Percentiles rank a stretch among this genome's conserved stretches.
Conservation (phyloP, 2,113 vertebrate species). For the Seriola dumerili region DNA sequence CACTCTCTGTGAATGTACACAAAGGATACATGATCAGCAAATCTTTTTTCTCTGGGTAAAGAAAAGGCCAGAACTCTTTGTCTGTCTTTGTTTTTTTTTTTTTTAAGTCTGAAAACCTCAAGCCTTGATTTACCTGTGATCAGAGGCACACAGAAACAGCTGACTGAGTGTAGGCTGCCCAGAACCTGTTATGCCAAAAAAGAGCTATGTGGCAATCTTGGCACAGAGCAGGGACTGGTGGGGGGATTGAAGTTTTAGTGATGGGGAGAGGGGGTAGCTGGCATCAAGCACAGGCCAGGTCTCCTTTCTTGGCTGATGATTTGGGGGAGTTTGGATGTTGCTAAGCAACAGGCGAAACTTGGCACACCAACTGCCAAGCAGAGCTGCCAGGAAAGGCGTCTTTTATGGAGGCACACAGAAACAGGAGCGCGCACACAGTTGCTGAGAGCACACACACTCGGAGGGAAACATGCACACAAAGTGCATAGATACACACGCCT, state of each 20-base stretch:
- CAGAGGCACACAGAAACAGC: constrained; percentile 59
- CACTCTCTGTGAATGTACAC: neutral
- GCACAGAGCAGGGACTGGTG: constrained; percentile 57
- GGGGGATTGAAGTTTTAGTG: constrained; percentile 62
- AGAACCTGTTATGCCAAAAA: constrained; percentile 57
- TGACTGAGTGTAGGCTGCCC: constrained; percentile 59
- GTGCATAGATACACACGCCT: constrained; percentile 60
- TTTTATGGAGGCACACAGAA: constrained; percentile 80
- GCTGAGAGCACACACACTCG: constrained; percentile 11
- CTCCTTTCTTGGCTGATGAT: constrained; percentile 79
- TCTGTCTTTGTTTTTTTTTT: constrained; percentile 21
- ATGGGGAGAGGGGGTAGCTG: constrained; percentile 58
- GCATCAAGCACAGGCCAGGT: constrained; percentile 69
- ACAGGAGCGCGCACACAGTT: constrained; percentile 37
- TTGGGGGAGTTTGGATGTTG: constrained; percentile 85
- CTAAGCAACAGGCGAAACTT: constrained; percentile 87
- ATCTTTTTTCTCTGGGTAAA: constrained; percentile 24
- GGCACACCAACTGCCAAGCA: constrained; percentile 78
- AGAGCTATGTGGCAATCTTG: constrained; percentile 71
- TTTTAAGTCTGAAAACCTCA: constrained; percentile 24
- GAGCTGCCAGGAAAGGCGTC: constrained; percentile 84
- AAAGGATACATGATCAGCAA: constrained; percentile 3
- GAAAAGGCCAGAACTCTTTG: constrained; percentile 19
- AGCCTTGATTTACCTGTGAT: constrained; percentile 65
- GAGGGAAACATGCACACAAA: constrained; percentile 35